Base-by-base conservation (phyloP, 2,797 vertebrate genomes). In the Sebastes cheni region DNA sequence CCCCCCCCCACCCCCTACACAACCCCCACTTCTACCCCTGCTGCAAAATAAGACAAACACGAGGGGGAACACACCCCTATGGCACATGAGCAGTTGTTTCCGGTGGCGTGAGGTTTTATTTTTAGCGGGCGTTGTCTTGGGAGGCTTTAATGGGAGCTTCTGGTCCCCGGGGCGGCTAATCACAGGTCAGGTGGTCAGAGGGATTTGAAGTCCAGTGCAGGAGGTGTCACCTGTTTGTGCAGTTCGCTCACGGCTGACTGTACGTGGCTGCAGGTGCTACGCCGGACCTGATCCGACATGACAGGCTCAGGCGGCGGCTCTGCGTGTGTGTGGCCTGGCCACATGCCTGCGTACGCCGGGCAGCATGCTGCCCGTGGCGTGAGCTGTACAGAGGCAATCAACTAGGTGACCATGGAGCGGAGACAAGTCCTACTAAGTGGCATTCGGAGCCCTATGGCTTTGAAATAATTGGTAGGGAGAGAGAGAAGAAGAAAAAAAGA, bases 381-480 rank as follows among this genome's bases (percentile, higher is more conserved):
- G 89, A 93, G 94, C 79, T 81, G 96, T 90, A 94, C 94, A 93
- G 92, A 94, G 89, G 89, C 94, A 94, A 97, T 97, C 95, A 96
- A 95, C 94, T 94, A 96, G 96, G 97, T 96, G 97, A 97, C 95
- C 91, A 92, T 84, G 80, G 95, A 94, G 94, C 91, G 85, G 89
- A 96, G 96, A 96, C 95, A 95, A 96, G 96, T 94, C 95, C 92
- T 89, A 94, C 96, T 96, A 96, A 97, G 96, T 96, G 97, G 95
- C 96, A 95, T 95, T 95, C 95, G 67, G 88, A 97, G 96, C 96
- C 97, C 97, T 87, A 89, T 96, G 96, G 97, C 97, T 97, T 95
- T 92, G 94, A 97, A 97, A 97, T 97, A 97, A 98, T 97, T 97
- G 97, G 96, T 85, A 94, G 92, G 94, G 94, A 92, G 92, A 93